Evolutionary conservation across 2,888 invertebrate species (phyloP).

Genomic region (Drosophila paramelanica): DNA sequence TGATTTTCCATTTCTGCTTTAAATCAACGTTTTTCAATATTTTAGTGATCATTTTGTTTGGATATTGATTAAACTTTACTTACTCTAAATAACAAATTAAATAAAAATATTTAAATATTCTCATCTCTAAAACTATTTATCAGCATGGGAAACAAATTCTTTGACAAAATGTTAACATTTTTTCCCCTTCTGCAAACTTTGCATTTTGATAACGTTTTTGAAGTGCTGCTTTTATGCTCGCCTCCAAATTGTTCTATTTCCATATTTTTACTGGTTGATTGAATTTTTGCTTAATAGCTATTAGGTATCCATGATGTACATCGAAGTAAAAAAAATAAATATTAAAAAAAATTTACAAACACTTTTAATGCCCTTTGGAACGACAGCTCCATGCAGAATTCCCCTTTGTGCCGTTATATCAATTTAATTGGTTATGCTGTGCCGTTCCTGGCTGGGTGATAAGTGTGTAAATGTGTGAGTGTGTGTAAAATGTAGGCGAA

Average conservation of each 20-base stretch:
- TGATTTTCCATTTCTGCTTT: no score
- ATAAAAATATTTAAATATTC: neutral
- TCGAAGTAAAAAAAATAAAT: neutral
- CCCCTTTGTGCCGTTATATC: neutral
- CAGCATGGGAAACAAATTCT: neutral
- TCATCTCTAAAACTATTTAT: neutral
- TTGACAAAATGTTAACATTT: conserved; percentile 5
- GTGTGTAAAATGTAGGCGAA: conserved; percentile 17
- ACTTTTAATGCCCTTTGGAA: conserved; percentile 11
- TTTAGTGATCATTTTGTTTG: neutral
- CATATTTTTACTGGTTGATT: conserved; percentile 25
- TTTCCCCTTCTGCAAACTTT: neutral
- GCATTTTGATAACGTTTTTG: conserved; percentile 17
- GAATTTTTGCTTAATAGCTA: conserved; percentile 6
- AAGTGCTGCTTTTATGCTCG: neutral
- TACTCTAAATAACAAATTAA: no score
- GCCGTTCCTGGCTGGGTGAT: conserved; percentile 1
- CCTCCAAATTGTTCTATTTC: conserved; percentile 1
- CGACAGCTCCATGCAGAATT: neutral
- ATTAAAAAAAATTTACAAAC: conserved; percentile 6
- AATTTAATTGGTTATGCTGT: neutral
- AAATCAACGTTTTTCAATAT: no score
- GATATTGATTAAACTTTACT: no score
- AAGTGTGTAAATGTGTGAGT: neutral
- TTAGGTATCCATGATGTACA: neutral